phyloP scores from a whole-genome alignment of 2,113 vertebrate species.

The Epinephelus lanceolatus region DNA sequence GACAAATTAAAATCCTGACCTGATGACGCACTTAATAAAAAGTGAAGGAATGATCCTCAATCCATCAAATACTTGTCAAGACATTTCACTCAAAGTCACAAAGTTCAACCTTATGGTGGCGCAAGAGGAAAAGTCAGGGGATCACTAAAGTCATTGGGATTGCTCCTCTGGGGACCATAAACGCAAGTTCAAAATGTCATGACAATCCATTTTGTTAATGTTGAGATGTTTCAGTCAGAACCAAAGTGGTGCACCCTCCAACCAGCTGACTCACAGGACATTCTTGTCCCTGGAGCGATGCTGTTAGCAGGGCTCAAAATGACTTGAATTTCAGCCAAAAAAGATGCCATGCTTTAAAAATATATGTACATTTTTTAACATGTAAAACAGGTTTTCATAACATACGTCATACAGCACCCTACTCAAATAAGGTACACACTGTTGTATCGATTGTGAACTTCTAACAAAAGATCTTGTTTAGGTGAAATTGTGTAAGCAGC shows the following conservation, averaged over 20 bases:
- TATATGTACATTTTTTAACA: background rate
- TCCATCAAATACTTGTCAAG: background rate
- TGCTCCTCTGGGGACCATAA: background rate
- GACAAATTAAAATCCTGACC: background rate
- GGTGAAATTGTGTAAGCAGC: conserved; percentile 1
- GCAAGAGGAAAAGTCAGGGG: background rate
- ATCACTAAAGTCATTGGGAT: background rate
- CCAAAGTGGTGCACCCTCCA: background rate
- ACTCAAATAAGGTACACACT: background rate
- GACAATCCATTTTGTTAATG: background rate
- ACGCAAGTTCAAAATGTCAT: background rate
- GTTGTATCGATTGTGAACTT: conserved; percentile 2
- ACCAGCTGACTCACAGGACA: background rate
- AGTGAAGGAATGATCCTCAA: background rate
- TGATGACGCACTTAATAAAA: background rate
- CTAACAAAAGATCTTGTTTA: background rate
- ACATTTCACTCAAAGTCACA: background rate
- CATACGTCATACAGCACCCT: background rate
- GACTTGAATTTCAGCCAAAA: background rate
- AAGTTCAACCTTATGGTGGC: background rate
- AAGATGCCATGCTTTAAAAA: background rate
- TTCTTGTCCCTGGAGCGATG: background rate
- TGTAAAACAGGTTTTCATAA: background rate
- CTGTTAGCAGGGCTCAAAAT: background rate
- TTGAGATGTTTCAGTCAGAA: background rate